phyloP scores from a whole-genome alignment of 2,797 vertebrate genomes.

The Florisuga fusca region DNA sequence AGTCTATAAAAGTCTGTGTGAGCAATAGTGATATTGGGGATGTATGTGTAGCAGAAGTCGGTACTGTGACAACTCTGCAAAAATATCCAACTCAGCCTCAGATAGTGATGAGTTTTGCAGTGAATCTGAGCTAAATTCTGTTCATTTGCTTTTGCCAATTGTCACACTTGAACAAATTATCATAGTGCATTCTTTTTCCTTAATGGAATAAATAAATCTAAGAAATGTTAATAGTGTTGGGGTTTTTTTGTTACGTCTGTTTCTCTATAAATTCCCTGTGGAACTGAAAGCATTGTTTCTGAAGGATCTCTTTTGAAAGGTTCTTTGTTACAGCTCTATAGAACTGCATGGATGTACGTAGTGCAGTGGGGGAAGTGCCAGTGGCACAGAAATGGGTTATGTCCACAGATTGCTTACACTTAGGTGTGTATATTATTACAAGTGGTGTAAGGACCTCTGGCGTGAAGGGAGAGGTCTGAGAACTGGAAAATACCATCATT shows the following conservation, averaged over 20 bases:
- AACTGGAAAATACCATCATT: background rate
- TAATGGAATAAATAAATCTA: background rate
- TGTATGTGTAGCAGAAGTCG: background rate
- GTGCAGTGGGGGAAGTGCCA: rapidly evolving
- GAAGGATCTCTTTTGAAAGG: background rate
- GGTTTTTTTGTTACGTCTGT: background rate
- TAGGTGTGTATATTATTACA: background rate
- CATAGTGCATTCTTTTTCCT: background rate
- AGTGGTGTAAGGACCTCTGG: background rate
- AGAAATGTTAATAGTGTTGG: background rate
- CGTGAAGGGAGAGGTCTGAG: background rate
- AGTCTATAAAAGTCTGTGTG: background rate
- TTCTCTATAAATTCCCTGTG: background rate
- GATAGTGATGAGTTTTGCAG: background rate
- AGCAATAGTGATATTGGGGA: background rate
- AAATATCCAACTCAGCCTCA: background rate
- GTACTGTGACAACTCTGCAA: background rate
- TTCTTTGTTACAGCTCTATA: background rate
- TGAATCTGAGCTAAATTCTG: background rate
- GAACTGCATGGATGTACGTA: background rate
- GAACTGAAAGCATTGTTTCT: background rate
- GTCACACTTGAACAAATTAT: background rate
- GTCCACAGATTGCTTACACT: background rate
- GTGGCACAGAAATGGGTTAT: background rate
- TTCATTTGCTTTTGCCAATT: background rate